phyloP scores from a whole-genome alignment of 2,797 vertebrate genomes.

The Nothura maculosa region DNA sequence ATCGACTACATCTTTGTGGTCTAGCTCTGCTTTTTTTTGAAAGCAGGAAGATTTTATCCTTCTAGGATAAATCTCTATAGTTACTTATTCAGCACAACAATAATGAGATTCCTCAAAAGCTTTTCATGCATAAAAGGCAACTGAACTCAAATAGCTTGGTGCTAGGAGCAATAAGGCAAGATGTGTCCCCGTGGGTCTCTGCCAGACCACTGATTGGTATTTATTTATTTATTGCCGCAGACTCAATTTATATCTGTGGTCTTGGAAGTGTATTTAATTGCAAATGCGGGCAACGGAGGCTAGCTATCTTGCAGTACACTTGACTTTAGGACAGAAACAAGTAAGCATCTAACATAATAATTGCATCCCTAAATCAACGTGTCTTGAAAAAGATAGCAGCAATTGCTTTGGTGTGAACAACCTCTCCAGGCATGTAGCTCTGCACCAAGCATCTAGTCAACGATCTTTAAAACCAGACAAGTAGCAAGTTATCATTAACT shows the following conservation, averaged over 20 bases:
- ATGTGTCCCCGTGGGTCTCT: background rate
- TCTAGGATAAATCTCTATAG: background rate
- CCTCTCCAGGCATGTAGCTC: fast-evolving
- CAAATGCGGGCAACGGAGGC: background rate
- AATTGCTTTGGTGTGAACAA: background rate
- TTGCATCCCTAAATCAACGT: background rate
- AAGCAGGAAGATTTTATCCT: background rate
- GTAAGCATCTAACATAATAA: background rate
- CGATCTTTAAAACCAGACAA: background rate
- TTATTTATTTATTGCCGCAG: background rate
- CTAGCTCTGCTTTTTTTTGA: background rate
- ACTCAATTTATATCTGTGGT: background rate
- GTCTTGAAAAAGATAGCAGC: background rate
- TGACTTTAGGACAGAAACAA: conserved; percentile 6
- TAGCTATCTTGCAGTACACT: background rate
- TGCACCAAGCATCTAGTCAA: background rate
- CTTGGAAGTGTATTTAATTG: conserved; percentile 15
- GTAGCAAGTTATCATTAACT: background rate
- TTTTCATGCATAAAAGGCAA: conserved; percentile 52
- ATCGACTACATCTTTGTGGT: background rate
- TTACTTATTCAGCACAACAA: conserved; percentile 26
- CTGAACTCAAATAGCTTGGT: conserved; percentile 25
- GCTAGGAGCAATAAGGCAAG: conserved; percentile 34
- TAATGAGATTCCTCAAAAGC: conserved; percentile 47
- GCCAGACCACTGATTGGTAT: background rate